Conservation (phyloP, 1,140 invertebrate genomes). For the Apis florea region DNA sequence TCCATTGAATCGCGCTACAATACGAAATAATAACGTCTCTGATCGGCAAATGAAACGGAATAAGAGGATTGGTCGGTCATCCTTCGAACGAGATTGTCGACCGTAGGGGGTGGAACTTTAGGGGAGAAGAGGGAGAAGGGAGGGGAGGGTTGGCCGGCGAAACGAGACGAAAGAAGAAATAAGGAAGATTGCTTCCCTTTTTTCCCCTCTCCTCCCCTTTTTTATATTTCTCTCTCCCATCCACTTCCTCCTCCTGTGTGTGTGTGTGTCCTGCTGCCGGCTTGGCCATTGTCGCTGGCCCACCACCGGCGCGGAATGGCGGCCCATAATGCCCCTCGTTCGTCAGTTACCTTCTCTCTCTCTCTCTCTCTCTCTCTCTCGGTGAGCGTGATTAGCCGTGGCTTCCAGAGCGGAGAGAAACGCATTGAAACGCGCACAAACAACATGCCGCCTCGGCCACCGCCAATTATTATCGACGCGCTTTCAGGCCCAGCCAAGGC, state of each 20-base stretch:
- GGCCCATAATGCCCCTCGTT: constrained; percentile 42
- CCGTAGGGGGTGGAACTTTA: constrained; percentile 33
- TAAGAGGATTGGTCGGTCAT: constrained; percentile 60
- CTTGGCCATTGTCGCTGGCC: constrained; percentile 29
- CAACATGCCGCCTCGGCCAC: constrained; percentile 8
- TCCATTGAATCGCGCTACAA: constrained; percentile 65
- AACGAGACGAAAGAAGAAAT: constrained; percentile 45
- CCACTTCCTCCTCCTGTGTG: no score
- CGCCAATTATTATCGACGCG: constrained; percentile 40
- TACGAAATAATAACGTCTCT: constrained; percentile 62
- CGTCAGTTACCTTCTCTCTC: constrained; percentile 29
- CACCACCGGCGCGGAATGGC: constrained; percentile 18
- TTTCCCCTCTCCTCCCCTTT: not conserved
- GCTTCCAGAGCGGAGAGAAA: not conserved
- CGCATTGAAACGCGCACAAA: constrained; percentile 34
- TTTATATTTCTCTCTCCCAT: not conserved
- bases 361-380: constrained; percentile 13
- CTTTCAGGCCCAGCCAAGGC: not conserved
- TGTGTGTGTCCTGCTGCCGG: constrained; percentile 28
- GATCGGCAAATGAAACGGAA: constrained; percentile 72
- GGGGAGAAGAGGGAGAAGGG: not conserved
- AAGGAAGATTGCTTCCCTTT: constrained; percentile 40
- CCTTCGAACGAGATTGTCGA: constrained; percentile 39
- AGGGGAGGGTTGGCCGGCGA: constrained; percentile 15
- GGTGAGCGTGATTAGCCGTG: constrained; percentile 32